phyloP scores from a whole-genome alignment of 2,888 invertebrate species.

The Lasioglossum morio region DNA sequence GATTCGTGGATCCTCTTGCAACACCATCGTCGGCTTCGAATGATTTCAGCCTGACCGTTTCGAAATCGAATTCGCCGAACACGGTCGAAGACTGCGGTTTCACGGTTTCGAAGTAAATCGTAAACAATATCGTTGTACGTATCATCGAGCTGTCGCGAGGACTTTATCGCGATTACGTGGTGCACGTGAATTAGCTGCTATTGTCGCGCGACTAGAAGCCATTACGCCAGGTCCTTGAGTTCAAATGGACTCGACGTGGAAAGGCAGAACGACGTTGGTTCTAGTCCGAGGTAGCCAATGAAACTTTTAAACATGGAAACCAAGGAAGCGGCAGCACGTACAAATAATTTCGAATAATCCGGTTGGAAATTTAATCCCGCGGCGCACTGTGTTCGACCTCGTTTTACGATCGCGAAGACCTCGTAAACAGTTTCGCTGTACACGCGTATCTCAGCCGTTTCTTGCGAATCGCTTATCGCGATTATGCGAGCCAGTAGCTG shows the following conservation, averaged over 20 bases:
- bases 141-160: constrained; percentile 4
- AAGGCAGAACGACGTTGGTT: constrained; percentile 16
- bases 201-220: background rate
- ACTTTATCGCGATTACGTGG: constrained; percentile 19
- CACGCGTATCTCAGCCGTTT: background rate
- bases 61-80: background rate
- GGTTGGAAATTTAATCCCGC: background rate
- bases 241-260: constrained; percentile 22
- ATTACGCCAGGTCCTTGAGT: background rate
- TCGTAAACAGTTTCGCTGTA: background rate
- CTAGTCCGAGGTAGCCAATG: background rate
- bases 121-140: constrained; percentile 32
- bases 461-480: background rate
- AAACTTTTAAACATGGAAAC: background rate
- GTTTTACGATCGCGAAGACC: background rate
- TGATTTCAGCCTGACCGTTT: background rate
- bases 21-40: background rate
- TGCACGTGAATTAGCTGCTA: background rate
- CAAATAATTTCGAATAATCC: background rate
- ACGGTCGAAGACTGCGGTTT: background rate
- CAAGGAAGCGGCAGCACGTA: background rate
- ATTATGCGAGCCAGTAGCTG: background rate
- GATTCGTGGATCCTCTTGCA: background rate
- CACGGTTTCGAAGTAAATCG: background rate
- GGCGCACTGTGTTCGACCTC: background rate